A percentile compares a stretch with the other conserved stretches of the same genome.
Conservation (phyloP, 2,888 invertebrate species). For the Chloroclysta siterata region DNA sequence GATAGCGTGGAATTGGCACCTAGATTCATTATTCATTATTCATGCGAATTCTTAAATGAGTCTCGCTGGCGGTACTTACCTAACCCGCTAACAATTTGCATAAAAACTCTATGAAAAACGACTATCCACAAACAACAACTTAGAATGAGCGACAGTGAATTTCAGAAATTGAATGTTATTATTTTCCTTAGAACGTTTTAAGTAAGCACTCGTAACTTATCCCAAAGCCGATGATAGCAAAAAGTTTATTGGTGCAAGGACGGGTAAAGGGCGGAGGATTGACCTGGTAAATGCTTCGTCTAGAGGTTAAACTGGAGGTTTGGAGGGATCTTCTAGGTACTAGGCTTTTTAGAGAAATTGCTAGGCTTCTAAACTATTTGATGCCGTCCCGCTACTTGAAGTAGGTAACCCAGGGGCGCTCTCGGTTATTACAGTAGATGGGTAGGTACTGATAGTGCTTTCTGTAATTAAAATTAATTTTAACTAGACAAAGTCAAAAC, state of each 20-base stretch:
- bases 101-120: no score
- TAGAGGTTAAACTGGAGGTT: constrained; percentile 42
- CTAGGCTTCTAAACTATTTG: constrained; percentile 8
- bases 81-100: no score
- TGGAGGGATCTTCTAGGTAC: constrained; percentile 23
- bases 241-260: constrained; percentile 32
- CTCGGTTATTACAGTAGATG: background rate
- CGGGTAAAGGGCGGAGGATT: constrained; percentile 30
- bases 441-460: no score
- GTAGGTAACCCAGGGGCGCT: background rate
- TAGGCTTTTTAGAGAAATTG: constrained; percentile 12
- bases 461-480: no score
- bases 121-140: background rate
- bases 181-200: background rate
- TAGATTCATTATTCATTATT: no score
- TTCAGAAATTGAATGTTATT: background rate
- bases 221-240: constrained; percentile 23
- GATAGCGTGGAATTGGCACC: no score
- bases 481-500: no score
- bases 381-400: background rate
- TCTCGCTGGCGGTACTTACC: no score
- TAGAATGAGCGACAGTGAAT: background rate
- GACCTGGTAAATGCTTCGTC: constrained; percentile 44
- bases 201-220: constrained; percentile 17
- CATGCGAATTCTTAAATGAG: no score